Conservation (phyloP, 2,113 vertebrate genomes). For the Motacilla tschutschensis region DNA sequence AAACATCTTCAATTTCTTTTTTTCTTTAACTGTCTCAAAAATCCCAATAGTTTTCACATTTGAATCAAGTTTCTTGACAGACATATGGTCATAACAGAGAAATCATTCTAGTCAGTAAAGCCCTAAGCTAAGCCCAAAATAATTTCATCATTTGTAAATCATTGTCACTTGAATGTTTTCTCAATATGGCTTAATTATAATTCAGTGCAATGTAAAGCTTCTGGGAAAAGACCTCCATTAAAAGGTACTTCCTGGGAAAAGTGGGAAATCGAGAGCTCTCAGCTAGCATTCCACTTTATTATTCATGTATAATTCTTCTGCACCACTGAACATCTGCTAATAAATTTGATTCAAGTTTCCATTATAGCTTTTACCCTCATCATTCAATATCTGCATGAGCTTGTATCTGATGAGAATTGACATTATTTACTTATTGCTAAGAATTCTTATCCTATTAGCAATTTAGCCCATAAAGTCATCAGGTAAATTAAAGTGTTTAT, state of each 20-base stretch:
- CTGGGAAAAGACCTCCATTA: constrained; percentile 46
- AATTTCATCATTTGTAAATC: constrained; percentile 66
- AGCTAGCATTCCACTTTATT: constrained; percentile 42
- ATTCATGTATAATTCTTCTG: constrained; percentile 61
- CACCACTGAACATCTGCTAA: constrained; percentile 69
- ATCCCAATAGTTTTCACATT: constrained; percentile 14
- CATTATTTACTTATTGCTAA: constrained; percentile 65
- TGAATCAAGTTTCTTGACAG: constrained; percentile 59
- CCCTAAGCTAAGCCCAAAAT: constrained; percentile 62
- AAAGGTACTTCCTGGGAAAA: constrained; percentile 57
- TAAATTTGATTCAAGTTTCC: constrained; percentile 68
- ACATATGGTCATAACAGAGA: constrained; percentile 60
- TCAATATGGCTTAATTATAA: constrained; percentile 70
- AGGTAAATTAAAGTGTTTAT: constrained; percentile 62
- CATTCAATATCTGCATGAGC: constrained; percentile 56
- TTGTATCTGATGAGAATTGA: constrained; percentile 58
- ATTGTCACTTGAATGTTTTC: constrained; percentile 61
- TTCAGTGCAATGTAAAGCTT: constrained; percentile 47
- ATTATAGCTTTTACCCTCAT: constrained; percentile 60
- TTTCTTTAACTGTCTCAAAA: constrained; percentile 44
- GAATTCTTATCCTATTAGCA: constrained; percentile 63
- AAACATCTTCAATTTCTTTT: background rate
- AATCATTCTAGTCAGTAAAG: constrained; percentile 60
- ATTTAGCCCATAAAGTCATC: constrained; percentile 42
- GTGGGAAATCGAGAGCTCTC: constrained; percentile 42